Percentiles rank a stretch among this genome's conserved stretches.
phyloP scores from a whole-genome alignment of 2,888 invertebrate genomes.

The Amitus sp. region DNA sequence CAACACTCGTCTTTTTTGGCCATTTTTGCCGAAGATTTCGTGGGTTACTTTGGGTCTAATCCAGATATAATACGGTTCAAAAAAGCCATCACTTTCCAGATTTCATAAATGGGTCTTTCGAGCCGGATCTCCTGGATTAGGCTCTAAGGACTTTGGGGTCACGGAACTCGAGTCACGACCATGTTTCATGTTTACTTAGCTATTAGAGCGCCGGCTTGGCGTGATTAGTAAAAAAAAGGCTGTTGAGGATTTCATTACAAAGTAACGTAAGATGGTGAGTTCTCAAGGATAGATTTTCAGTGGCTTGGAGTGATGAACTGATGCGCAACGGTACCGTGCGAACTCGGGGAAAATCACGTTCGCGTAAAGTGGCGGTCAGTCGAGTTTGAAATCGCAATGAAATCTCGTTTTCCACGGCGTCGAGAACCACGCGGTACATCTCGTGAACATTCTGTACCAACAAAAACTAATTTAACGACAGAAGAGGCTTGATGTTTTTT shows the following conservation, averaged over 20 bases:
- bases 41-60: no score
- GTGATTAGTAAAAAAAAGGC: not conserved
- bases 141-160: not conserved
- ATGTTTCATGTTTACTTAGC: not conserved
- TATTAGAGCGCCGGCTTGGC: not conserved
- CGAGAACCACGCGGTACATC: no score
- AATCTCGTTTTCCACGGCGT: not conserved
- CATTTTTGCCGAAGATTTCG: no score
- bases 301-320: constrained; percentile 25
- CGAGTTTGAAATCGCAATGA: constrained; percentile 23
- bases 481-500: no score
- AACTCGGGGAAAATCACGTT: constrained; percentile 18
- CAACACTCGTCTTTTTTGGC: no score
- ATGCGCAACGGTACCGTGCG: constrained; percentile 38
- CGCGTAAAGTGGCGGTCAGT: constrained; percentile 40
- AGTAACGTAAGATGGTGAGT: constrained; percentile 1
- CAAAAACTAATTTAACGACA: no score
- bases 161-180: not conserved
- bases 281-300: constrained; percentile 21
- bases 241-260: constrained; percentile 1
- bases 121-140: no score
- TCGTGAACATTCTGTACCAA: no score
- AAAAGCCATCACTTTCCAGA: no score
- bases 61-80: no score
- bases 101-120: no score